Evolutionary conservation across 1,140 invertebrate genomes (phyloP).

Genomic region (Drosophila nasuta): DNA sequence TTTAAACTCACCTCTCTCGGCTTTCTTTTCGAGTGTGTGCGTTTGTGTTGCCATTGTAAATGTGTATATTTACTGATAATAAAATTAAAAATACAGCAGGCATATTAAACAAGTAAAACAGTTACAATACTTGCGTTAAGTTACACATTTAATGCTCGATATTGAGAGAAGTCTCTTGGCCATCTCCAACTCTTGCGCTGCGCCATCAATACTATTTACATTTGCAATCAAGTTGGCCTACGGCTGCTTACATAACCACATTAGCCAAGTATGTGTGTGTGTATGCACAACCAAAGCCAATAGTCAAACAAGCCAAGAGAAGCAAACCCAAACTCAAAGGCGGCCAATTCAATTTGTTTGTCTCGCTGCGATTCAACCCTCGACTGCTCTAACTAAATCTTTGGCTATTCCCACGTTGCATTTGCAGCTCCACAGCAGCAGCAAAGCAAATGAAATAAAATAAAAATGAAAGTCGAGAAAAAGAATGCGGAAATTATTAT

Average conservation of each 20-base stretch:
- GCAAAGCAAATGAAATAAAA: too few species aligned
- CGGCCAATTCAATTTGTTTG: conserved; percentile 80
- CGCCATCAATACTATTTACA: conserved; percentile 66
- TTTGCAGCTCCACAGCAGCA: conserved; percentile 39
- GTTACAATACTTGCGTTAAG: too few species aligned
- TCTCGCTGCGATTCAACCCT: conserved; percentile 56
- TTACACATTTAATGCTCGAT: too few species aligned
- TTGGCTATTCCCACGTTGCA: conserved; percentile 71
- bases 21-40: neutral
- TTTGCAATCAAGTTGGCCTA: conserved; percentile 63
- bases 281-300: conserved; percentile 48
- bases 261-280: conserved; percentile 54
- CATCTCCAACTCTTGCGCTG: neutral
- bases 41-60: conserved; percentile 18
- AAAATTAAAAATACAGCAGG: conserved; percentile 70
- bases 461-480: neutral
- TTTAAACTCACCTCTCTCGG: conserved; percentile 50
- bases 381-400: conserved; percentile 48
- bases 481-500: conserved; percentile 74
- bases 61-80: conserved; percentile 47
- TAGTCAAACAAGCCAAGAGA: conserved; percentile 24
- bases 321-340: conserved; percentile 31
- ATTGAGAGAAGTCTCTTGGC: too few species aligned
- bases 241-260: conserved; percentile 72
- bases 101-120: conserved; percentile 54